phyloP scores from a whole-genome alignment of 2,888 invertebrate genomes.

The Drosophila testacea region DNA sequence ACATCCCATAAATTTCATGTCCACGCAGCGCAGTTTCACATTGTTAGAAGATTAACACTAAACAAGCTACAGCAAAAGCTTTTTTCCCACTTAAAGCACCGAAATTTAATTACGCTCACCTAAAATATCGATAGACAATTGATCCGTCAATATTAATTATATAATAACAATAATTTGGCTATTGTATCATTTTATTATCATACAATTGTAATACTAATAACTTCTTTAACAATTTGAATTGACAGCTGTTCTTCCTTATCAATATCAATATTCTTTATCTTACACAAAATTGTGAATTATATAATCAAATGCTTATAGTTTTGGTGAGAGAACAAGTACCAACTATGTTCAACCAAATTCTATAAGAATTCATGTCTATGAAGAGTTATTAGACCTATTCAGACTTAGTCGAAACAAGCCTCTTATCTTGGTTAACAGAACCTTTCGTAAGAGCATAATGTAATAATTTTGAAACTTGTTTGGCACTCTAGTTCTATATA shows the following conservation, averaged over 20 bases:
- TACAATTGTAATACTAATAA: no score
- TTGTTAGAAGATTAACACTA: slow-evolving; percentile 53
- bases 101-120: slow-evolving; percentile 33
- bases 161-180: background rate
- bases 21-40: slow-evolving; percentile 58
- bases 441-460: slow-evolving; percentile 9
- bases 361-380: no score
- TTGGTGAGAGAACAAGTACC: no score
- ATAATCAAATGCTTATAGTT: no score
- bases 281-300: no score
- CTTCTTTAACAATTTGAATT: no score
- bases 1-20: slow-evolving; percentile 79
- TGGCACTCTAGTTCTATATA: slow-evolving; percentile 21
- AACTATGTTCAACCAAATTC: no score
- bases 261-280: no score
- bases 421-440: background rate
- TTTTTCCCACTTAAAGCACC: slow-evolving; percentile 3
- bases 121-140: background rate
- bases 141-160: background rate
- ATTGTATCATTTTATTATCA: no score
- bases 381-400: background rate
- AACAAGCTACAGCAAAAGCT: slow-evolving; percentile 31
- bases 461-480: slow-evolving; percentile 34
- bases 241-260: no score
- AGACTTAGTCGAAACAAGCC: background rate